These are phyloP conservation scores for Diloba caeruleocephala DNA, from an alignment of 2,888 invertebrate species.

Conservation along the genomic window DNA sequence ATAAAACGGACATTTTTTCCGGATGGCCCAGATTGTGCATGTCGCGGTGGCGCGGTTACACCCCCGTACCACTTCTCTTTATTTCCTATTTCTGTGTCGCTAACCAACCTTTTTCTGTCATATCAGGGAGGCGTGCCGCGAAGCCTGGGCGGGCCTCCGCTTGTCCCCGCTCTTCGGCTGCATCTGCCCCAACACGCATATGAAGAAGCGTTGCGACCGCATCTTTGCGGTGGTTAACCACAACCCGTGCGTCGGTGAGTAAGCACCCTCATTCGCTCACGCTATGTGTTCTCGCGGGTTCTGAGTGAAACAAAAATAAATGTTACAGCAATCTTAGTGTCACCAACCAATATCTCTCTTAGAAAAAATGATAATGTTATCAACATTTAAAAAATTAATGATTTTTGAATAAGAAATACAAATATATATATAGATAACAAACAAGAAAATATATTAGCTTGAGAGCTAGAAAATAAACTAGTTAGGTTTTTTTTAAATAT, in stretches of 20 bases:
- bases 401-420: too few relatives aligned
- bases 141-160: constrained; percentile 96
- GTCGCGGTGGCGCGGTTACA: too few relatives aligned
- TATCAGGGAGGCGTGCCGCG: constrained; percentile 94
- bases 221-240: constrained; percentile 97
- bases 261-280: constrained; percentile 63
- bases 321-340: too few relatives aligned
- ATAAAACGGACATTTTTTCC: too few relatives aligned
- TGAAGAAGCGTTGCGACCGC: constrained; percentile 95
- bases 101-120: background rate
- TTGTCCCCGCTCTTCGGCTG: constrained; percentile 97
- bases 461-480: too few relatives aligned
- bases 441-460: too few relatives aligned
- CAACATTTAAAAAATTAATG: too few relatives aligned
- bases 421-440: too few relatives aligned
- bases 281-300: constrained; percentile 65
- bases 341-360: too few relatives aligned
- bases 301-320: constrained; percentile 72
- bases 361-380: background rate
- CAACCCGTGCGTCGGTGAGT: constrained; percentile 98
- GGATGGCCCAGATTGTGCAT: too few relatives aligned
- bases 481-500: too few relatives aligned
- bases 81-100: background rate
- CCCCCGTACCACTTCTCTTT: too few relatives aligned
- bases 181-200: constrained; percentile 96